These are phyloP conservation scores for Bostrychus sinensis DNA, from an alignment of 2,113 vertebrate species.

Conservation along the genomic window DNA sequence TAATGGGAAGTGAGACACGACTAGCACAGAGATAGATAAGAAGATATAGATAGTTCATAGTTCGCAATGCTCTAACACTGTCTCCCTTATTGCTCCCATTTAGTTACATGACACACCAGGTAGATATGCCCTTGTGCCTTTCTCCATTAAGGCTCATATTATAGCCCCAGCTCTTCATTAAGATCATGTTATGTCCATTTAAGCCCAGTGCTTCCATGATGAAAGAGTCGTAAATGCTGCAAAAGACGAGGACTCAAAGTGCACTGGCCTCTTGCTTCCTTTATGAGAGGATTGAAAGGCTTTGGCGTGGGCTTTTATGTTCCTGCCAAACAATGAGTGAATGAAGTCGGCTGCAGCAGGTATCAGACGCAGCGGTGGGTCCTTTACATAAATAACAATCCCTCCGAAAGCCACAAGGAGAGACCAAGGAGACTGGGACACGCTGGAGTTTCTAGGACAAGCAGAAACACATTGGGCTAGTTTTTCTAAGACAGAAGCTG, in stretches of 20 bases:
- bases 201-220: background rate
- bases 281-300: background rate
- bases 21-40: too few relatives aligned
- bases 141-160: background rate
- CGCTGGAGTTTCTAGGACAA: background rate
- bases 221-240: slow-evolving; percentile 3
- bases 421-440: background rate
- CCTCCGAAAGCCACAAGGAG: background rate
- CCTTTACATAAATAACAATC: slow-evolving; percentile 7
- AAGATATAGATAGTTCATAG: too few relatives aligned
- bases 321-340: slow-evolving; percentile 21
- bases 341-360: slow-evolving; percentile 14
- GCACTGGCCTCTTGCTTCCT: slow-evolving; percentile 13
- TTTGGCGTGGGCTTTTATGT: slow-evolving; percentile 14
- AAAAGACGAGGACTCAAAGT: slow-evolving; percentile 14
- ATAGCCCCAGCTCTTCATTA: background rate
- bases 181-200: background rate
- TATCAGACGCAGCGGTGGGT: slow-evolving; percentile 2
- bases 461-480: background rate
- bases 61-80: too few relatives aligned
- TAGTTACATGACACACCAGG: too few relatives aligned
- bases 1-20: too few relatives aligned
- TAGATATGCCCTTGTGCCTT: background rate
- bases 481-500: too few relatives aligned
- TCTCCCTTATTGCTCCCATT: too few relatives aligned